Evolutionary conservation across 2,797 vertebrate species (phyloP).

Genomic region (Sitta carolinensis): DNA sequence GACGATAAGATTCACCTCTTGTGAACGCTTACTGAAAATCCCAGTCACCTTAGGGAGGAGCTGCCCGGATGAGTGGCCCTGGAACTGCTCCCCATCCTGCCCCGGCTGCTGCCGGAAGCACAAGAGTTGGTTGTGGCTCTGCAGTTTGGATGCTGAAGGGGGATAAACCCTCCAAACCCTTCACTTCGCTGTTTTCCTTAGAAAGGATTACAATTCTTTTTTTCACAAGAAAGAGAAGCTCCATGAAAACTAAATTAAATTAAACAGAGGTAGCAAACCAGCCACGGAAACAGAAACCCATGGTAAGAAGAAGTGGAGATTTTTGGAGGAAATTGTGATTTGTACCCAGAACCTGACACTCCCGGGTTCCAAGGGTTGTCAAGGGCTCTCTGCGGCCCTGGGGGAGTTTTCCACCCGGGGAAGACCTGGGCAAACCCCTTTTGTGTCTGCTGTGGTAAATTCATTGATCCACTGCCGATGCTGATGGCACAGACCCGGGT

Average conservation of each 20-base stretch:
- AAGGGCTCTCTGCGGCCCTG: not conserved
- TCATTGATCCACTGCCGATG: not conserved
- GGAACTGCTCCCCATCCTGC: not conserved
- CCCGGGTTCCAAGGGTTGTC: not conserved
- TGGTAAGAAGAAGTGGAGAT: not conserved
- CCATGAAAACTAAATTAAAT: not conserved
- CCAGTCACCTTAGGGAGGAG: not conserved
- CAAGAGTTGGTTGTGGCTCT: not conserved
- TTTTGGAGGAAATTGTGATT: not conserved
- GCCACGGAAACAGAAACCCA: accelerated
- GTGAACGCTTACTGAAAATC: not conserved
- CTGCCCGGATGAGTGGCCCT: not conserved
- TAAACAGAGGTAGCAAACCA: not conserved
- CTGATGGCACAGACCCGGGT: not conserved
- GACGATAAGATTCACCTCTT: not conserved
- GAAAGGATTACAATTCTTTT: not conserved
- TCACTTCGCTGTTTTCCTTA: not conserved
- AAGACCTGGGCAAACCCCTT: not conserved
- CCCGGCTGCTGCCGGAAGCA: not conserved
- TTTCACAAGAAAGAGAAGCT: not conserved
- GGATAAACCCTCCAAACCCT: not conserved
- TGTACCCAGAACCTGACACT: not conserved
- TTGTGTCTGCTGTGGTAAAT: too few relatives aligned
- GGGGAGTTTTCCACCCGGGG: not conserved
- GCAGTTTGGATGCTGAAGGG: not conserved